These are phyloP conservation scores for Chromoteleia sp. DNA, from an alignment of 2,888 invertebrate genomes.

Conservation along the genomic window DNA sequence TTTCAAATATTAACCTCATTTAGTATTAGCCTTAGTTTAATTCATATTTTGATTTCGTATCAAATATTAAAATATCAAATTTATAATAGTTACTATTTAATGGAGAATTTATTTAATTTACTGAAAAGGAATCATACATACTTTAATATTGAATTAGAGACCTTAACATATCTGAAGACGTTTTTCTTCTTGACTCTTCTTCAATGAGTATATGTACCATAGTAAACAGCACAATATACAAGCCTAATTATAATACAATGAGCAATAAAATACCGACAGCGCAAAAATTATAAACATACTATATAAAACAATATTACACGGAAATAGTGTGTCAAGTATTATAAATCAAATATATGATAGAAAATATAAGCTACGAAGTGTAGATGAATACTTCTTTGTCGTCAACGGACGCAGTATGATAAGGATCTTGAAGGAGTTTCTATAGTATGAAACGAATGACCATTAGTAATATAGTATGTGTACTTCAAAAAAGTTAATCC, in stretches of 20 bases:
- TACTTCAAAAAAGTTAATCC: neutral
- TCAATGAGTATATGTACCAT: constrained; percentile 23
- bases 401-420: constrained; percentile 12
- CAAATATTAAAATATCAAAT: too few relatives aligned
- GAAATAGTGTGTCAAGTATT: constrained; percentile 28
- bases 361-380: constrained; percentile 33
- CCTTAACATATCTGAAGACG: too few relatives aligned
- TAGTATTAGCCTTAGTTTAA: too few relatives aligned
- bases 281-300: constrained; percentile 38
- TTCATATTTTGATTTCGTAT: too few relatives aligned
- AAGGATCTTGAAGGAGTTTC: constrained; percentile 35
- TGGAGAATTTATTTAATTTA: neutral
- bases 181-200: too few relatives aligned
- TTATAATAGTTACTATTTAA: too few relatives aligned
- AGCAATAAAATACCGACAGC: constrained; percentile 38
- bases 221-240: constrained; percentile 40
- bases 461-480: constrained; percentile 17
- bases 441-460: constrained; percentile 25
- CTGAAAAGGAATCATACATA: too few relatives aligned
- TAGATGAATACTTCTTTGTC: constrained; percentile 51
- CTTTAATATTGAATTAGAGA: too few relatives aligned
- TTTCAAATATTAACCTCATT: too few relatives aligned
- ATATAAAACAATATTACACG: constrained; percentile 51
- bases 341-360: constrained; percentile 51
- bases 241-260: constrained; percentile 55